phyloP scores from a whole-genome alignment of 2,113 vertebrate genomes.

The Tychaedon coryphoeus region DNA sequence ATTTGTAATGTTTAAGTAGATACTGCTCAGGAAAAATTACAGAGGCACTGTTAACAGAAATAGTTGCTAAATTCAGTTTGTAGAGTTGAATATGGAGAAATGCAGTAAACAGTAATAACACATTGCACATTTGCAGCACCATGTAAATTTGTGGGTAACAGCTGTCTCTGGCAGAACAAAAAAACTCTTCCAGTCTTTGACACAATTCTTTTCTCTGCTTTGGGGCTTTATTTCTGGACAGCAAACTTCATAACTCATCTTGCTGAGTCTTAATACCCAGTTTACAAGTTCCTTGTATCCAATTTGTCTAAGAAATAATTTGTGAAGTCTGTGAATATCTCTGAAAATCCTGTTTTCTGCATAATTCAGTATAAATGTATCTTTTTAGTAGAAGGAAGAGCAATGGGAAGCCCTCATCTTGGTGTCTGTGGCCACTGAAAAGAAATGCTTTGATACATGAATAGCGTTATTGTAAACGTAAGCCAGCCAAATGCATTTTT shows the following conservation, averaged over 20 bases:
- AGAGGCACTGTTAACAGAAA: background rate
- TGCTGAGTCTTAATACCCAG: background rate
- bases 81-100: background rate
- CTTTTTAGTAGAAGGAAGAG: background rate
- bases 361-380: background rate
- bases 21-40: background rate
- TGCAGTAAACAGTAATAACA: background rate
- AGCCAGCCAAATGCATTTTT: background rate
- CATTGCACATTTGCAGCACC: background rate
- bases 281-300: background rate
- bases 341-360: background rate
- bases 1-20: background rate
- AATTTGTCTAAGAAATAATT: background rate
- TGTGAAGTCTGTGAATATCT: background rate
- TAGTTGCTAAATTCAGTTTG: background rate
- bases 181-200: background rate
- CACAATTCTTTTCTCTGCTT: background rate
- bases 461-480: background rate
- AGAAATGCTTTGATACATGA: constrained; percentile 1
- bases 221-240: constrained; percentile 7
- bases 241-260: background rate
- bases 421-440: background rate
- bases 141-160: background rate
- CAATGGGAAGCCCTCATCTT: background rate
- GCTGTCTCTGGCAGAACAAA: background rate